Conservation (phyloP, 2,113 vertebrate species). For the Ictalurus punctatus region DNA sequence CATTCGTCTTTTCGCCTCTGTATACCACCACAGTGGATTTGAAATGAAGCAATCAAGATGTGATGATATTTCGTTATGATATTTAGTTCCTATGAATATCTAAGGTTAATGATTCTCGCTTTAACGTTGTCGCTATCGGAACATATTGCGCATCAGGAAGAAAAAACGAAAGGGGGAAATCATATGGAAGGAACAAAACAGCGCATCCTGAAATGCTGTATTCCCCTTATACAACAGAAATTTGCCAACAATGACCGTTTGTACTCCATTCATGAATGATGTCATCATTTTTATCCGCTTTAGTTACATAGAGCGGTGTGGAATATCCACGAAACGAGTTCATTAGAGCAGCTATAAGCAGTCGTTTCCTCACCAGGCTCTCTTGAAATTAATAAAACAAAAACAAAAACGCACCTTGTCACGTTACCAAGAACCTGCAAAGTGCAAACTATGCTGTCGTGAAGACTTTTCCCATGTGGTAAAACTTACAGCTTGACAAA, state of each 20-base stretch:
- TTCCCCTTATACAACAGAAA: not conserved
- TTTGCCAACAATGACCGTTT: not conserved
- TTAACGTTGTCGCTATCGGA: not conserved
- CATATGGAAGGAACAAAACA: not conserved
- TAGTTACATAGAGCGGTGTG: not conserved
- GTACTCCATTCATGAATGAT: not conserved
- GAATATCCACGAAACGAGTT: too few relatives aligned
- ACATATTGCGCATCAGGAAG: not conserved
- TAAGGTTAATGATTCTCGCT: not conserved
- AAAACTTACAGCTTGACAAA: too few relatives aligned
- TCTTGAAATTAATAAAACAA: not conserved
- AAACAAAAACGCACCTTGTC: not conserved
- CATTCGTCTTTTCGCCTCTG: too few relatives aligned
- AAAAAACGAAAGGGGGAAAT: not conserved
- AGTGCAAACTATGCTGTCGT: not conserved
- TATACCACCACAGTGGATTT: too few relatives aligned
- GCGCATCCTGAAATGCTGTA: not conserved
- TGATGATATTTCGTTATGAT: not conserved
- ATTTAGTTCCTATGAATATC: not conserved
- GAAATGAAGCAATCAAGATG: too few relatives aligned
- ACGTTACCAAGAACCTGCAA: not conserved
- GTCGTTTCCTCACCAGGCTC: too few relatives aligned
- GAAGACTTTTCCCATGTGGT: not conserved
- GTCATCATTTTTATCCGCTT: not conserved
- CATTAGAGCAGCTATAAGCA: not conserved